Percentiles rank a stretch among this genome's conserved stretches.
phyloP scores from a whole-genome alignment of 2,888 invertebrate genomes.

The Drosophila pseudotakahashii region DNA sequence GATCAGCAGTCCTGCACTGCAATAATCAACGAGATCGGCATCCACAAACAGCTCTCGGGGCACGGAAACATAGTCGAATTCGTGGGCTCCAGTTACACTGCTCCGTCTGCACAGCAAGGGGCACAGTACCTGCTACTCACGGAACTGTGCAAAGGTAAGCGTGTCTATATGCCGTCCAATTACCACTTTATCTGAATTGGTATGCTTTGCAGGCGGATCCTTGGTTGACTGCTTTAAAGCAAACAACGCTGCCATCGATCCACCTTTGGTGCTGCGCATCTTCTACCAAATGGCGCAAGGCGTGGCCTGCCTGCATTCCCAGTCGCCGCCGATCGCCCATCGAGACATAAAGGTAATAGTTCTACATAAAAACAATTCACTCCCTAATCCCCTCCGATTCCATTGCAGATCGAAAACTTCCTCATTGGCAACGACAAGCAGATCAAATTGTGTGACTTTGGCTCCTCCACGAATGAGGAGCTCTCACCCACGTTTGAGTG shows the following conservation, averaged over 20 bases:
- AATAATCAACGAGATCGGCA: slow-evolving; percentile 92
- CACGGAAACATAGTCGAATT: slow-evolving; percentile 97
- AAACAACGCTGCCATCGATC: slow-evolving; percentile 72
- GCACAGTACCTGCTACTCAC: slow-evolving; percentile 96
- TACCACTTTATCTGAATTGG: neutral
- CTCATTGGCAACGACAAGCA: slow-evolving; percentile 93
- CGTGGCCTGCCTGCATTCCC: slow-evolving; percentile 96
- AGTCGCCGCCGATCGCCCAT: slow-evolving; percentile 95
- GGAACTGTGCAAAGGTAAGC: slow-evolving; percentile 93
- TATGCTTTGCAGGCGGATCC: slow-evolving; percentile 79
- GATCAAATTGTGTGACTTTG: slow-evolving; percentile 98
- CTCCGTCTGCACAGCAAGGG: slow-evolving; percentile 87
- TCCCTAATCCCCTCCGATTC: slow-evolving; percentile 10
- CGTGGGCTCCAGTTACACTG: slow-evolving; percentile 86
- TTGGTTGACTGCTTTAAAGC: slow-evolving; percentile 81
- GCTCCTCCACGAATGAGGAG: slow-evolving; percentile 94
- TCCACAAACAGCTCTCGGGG: slow-evolving; percentile 94
- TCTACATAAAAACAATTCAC: neutral
- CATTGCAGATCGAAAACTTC: slow-evolving; percentile 92
- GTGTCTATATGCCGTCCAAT: neutral
- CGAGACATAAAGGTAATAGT: slow-evolving; percentile 94
- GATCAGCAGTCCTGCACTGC: slow-evolving; percentile 92
- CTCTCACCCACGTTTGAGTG: slow-evolving; percentile 94
- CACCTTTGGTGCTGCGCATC: slow-evolving; percentile 90
- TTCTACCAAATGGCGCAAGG: slow-evolving; percentile 96